Base-by-base conservation (phyloP, 2,888 invertebrate genomes). In the Podotricha telesiphe region DNA sequence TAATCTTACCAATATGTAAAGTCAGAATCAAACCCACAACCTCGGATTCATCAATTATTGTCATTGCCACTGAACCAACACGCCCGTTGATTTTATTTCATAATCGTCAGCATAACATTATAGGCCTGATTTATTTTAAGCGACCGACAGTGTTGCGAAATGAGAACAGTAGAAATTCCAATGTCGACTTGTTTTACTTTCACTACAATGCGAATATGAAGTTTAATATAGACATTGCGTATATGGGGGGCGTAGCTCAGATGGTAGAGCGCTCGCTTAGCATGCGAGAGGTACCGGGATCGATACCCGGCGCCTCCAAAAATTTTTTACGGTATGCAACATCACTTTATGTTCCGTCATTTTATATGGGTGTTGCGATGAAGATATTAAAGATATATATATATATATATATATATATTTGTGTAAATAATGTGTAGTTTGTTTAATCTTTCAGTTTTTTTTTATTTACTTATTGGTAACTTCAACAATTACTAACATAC, bases 241-340 rank as follows among this genome's bases (percentile, higher is more conserved):
- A 0, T 1, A 66, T 17, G 58, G 91, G 91, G 91, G 91, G 90
- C 91, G 93, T 91, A 91, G 91, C 91, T 92, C 93, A 93, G 92
- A 92, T 91, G 93, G 92, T 92, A 92, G 93, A 92, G 92, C 91
- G 93, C 93, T 92, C 92, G 92, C 93, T 93, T 91, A 92, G 92
- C 93, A 92, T 92, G 93, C 85, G 93, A 93, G 93, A 93, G 91
- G 93, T 93, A 92, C 92, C 91, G 93, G 92, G 92, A 93, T 93
- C 91, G 91, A 93, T 92, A 91, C 92, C 91, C 91, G 91, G 91
- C 92, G 90, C 92, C 91, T 93, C 90, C 91, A 92, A 80, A 0
- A 1, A 42, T 61, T 47, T 22, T 47, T 37, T 37, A 34, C n/a
- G n/a, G n/a, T n/a, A n/a, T n/a, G n/a, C n/a, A n/a, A n/a, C n/a